Evolutionary conservation across 2,797 vertebrate species (phyloP).

Genomic region (Ctenopoma kingsleyae): DNA sequence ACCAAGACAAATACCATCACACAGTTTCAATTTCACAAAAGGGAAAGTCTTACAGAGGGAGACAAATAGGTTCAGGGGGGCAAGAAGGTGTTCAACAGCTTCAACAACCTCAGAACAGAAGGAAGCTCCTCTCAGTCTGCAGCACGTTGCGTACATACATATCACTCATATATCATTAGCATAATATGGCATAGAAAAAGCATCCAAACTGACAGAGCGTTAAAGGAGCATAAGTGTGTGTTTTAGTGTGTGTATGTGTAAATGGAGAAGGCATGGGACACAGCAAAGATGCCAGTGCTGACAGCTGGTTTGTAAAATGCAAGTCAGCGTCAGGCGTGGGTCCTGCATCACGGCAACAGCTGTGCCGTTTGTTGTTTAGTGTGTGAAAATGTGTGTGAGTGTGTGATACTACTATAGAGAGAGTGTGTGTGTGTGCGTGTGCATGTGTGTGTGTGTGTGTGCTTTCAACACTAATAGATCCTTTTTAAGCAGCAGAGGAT

Average conservation of each 20-base stretch:
- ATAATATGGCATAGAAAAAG: conserved; percentile 82
- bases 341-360: conserved; percentile 40
- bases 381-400: conserved; percentile 17
- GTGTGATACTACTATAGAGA: conserved; percentile 4
- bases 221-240: conserved; percentile 63
- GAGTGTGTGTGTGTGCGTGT: conserved; percentile 10
- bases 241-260: conserved; percentile 43
- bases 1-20: conserved; percentile 81
- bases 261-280: conserved; percentile 66
- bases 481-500: conserved; percentile 20
- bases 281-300: conserved; percentile 18
- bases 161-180: conserved; percentile 81
- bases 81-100: conserved; percentile 62
- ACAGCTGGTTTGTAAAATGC: conserved; percentile 38
- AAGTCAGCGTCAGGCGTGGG: conserved; percentile 30
- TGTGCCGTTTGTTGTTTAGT: conserved; percentile 31
- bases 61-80: conserved; percentile 30
- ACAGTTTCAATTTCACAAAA: conserved; percentile 82
- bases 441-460: conserved; percentile 23
- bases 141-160: conserved; percentile 79
- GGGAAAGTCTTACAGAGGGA: conserved; percentile 51
- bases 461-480: conserved; percentile 34
- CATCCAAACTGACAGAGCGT: conserved; percentile 79
- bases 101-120: conserved; percentile 68
- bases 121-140: conserved; percentile 73